A percentile compares a stretch with the other conserved stretches of the same genome.
Evolutionary conservation across 2,888 invertebrate genomes (phyloP).

Genomic region (Conchocele bisecta): DNA sequence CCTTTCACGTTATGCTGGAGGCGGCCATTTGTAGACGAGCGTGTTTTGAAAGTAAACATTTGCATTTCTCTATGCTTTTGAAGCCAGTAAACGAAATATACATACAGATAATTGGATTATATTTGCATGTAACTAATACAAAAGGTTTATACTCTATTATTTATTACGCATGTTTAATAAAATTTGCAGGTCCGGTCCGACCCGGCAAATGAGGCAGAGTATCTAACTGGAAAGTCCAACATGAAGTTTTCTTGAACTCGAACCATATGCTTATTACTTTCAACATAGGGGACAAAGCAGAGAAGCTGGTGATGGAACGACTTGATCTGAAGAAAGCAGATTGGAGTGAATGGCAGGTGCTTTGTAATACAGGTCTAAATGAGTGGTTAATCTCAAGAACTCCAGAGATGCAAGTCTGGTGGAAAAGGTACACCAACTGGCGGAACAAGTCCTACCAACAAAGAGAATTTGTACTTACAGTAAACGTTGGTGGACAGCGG

Average conservation of each 20-base stretch:
- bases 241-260: slow-evolving; percentile 14
- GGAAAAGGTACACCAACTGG: neutral
- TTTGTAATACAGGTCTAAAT: neutral
- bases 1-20: too few relatives aligned
- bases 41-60: too few relatives aligned
- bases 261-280: slow-evolving; percentile 22
- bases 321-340: slow-evolving; percentile 4
- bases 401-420: neutral
- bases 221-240: slow-evolving; percentile 11
- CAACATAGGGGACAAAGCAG: neutral
- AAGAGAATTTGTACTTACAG: slow-evolving; percentile 18
- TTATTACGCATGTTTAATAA: too few relatives aligned
- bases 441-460: neutral
- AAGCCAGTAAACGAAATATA: too few relatives aligned
- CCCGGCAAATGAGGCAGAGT: too few relatives aligned
- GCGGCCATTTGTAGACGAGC: too few relatives aligned
- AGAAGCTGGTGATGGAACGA: neutral
- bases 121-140: too few relatives aligned
- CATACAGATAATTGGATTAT: too few relatives aligned
- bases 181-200: too few relatives aligned
- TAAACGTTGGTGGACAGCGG: slow-evolving; percentile 10
- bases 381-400: slow-evolving; percentile 1
- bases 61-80: too few relatives aligned
- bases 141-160: too few relatives aligned
- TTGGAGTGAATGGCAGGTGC: neutral